Evolutionary conservation across 2,113 vertebrate genomes (phyloP), one percentile per base, ranked within the genome.

Genomic region (Lepisosteus osseus): DNA sequence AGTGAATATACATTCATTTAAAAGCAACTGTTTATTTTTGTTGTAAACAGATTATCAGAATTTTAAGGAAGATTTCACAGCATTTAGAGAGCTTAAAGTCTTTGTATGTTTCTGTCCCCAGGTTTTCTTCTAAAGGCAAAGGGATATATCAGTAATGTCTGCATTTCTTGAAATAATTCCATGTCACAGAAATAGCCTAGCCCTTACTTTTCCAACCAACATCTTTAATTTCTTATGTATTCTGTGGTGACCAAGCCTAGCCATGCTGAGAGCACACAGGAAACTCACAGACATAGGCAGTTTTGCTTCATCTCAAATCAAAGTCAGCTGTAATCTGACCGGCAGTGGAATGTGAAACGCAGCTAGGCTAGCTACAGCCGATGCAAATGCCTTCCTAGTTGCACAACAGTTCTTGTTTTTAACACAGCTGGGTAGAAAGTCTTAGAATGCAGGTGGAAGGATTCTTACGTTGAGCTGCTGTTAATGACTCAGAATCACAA

Each of bases 61-160:
- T 29, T 29, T 29, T 29, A 29, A 29, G 29, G 29, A 29, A 29
- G 29, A 29, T 29, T 29, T 29, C 29, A 29, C 29, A 29, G 29
- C 29, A 29, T 29, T 29, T 29, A 29, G 29, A 29, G 29, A 29
- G 29, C 29, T 29, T 29, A 29, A 29, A 29, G 1, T 29, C 29
- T 29, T 29, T 6, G 15, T 71, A 80, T 91, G 90, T 89, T 89
- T 79, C 80, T 83, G 84, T 86, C 79, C 67, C 29, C 29, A 41
- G 9, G 69, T 55, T 61, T 72, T 74, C 81, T 80, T 62, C 8
- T 7, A 70, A 86, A 77, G 70, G 80, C 61, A 75, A 72, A 40
- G 64, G 6, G 61, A n/a, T 54, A 63, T 55, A 64, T 61, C 68
- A 51, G 5, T 9, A 51, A 51, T 5, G 47, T 6, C 47, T 51